These are phyloP conservation scores for Thysanoteuthis rhombus DNA, from an alignment of 2,888 invertebrate genomes.

Conservation along the genomic window DNA sequence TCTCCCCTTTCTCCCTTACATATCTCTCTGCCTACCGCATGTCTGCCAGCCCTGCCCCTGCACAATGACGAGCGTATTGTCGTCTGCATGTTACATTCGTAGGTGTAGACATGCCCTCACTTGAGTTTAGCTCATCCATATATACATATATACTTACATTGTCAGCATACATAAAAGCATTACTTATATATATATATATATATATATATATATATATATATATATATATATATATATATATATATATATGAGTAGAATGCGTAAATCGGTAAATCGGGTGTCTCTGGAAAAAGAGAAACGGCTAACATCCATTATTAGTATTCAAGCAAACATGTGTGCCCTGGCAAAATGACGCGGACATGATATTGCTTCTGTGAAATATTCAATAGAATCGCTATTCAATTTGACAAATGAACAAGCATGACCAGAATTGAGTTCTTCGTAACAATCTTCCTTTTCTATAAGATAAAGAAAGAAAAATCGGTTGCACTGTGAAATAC, in stretches of 20 bases:
- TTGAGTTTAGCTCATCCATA: background rate
- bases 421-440: background rate
- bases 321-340: background rate
- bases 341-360: background rate
- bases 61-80: background rate
- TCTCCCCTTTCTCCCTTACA: too few relatives aligned
- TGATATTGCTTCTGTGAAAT: background rate
- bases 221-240: background rate
- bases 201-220: background rate
- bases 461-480: background rate
- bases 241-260: background rate
- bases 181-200: background rate
- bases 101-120: background rate
- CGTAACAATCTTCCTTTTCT: background rate
- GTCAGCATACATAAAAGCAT: background rate
- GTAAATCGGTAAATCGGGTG: background rate
- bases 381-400: background rate
- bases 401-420: constrained; percentile 12
- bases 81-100: background rate
- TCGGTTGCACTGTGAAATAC: background rate
- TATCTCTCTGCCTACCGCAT: too few relatives aligned
- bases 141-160: background rate
- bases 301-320: background rate
- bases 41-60: too few relatives aligned
- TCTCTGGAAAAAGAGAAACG: background rate